phyloP scores from a whole-genome alignment of 37 sponge, comb jelly and placozoan species.

The Mnemiopsis leidyi region DNA sequence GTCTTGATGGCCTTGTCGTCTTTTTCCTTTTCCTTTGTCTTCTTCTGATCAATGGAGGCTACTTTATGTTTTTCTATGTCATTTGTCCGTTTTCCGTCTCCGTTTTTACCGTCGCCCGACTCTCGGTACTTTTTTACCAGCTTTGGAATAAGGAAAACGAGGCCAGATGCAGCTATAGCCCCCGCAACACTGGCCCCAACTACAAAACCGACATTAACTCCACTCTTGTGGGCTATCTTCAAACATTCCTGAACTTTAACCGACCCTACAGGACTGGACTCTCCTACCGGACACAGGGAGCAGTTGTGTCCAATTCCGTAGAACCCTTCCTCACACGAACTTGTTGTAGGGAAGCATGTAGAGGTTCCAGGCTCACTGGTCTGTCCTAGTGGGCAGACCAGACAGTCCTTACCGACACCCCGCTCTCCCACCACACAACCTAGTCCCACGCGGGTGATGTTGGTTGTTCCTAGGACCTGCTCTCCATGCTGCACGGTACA shows the following conservation, averaged over 20 bases:
- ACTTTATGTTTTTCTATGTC: too few species aligned
- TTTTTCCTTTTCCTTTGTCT: too few species aligned
- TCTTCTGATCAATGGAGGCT: too few species aligned
- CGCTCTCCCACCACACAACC: not conserved
- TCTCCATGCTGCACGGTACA: not conserved
- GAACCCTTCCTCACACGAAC: not conserved
- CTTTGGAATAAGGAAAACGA: not conserved
- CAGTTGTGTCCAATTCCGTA: not conserved
- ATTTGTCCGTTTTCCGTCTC: not conserved
- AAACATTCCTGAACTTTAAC: not conserved
- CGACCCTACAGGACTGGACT: not conserved
- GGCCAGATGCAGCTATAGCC: not conserved
- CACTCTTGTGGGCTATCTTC: not conserved
- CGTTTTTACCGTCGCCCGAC: not conserved
- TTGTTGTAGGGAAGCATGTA: not conserved
- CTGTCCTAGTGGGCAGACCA: not conserved
- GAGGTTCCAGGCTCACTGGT: not conserved
- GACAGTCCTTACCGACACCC: not conserved
- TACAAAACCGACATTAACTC: not conserved
- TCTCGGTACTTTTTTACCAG: not conserved
- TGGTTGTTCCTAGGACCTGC: not conserved
- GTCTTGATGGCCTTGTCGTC: too few species aligned
- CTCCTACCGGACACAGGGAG: not conserved
- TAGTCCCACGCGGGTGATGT: not conserved
- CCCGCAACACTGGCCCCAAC: not conserved